Base-by-base conservation (phyloP, 2,888 invertebrate genomes). In the Apamea anceps region DNA sequence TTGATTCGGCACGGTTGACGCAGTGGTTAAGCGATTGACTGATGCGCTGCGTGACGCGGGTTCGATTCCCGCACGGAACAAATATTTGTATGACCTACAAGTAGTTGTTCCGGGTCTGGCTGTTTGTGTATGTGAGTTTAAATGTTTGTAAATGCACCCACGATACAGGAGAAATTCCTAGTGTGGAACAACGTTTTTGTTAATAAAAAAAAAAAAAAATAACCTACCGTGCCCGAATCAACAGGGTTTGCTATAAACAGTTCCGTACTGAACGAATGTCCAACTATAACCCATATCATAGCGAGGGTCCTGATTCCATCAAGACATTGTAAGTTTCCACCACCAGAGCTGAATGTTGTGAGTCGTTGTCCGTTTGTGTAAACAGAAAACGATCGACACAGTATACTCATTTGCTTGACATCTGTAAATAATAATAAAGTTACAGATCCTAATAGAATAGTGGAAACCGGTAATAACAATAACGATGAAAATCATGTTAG, bases 231-330 rank as follows among this genome's bases (percentile, higher is more conserved):
- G 10, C 42, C 5, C 4, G 57, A 13, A 32, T 90, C 91, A 8
- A 80, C 0, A 32, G 80, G 82, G 54, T 93, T 93, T 2, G 88
- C 77, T 28, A 63, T 12, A 63, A 84, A 83, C 10, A 75, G 51
- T 75, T 89, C 85, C 18, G 85, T 81, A 18, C 73, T 71, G 25
- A 90, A 92, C 0, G 91, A 87, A 75, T 97, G 97, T 0, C 94
- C 95, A 21, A 94, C 45, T 10, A 97, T 89, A 25, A 97, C 92
- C 97, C 97, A 97, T 45, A 94, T 80, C 92, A 96, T 96, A 25
- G 96, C 94, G 0, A 96, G 74, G 0, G 94, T 89, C 77, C 96
- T 91, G 25, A 97, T 92, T 1, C 97, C 97, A 86, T 96, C 94
- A 32, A 97, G 85, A 87, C 96, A 96, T 57, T 93, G 88, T 70